Base-by-base conservation (phyloP, 2,888 invertebrate genomes). In the Stomorhina lunata region DNA sequence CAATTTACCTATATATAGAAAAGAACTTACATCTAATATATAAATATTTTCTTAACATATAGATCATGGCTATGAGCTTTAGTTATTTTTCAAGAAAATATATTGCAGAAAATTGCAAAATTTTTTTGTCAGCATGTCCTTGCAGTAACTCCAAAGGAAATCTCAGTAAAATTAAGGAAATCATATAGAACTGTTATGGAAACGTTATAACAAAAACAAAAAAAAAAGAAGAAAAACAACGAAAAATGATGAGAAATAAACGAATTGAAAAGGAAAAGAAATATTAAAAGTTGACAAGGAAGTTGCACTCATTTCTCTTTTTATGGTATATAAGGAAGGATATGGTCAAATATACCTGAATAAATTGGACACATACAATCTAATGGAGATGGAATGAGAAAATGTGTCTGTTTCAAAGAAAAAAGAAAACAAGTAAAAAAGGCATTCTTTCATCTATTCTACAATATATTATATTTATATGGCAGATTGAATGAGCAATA, bases 121-220 rank as follows among this genome's bases (percentile, higher is more conserved):
- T n/a, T n/a, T n/a, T n/a, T n/a, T n/a, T n/a, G n/a, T n/a, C n/a
- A n/a, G n/a, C 25, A 4, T 27, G 10, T 48, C n/a, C n/a, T 43
- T 50, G 55, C 45, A 20, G 32, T 55, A 20, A 29, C 43, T 53
- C 43, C 76, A 55, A n/a, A 71, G 71, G 66, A 76, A 71, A 53
- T 81, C 69, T 71, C 45, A 45, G 76, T 53, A 32, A 34, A 72
- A 77, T 66, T 68, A 71, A 77, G 71, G 77, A 81, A 76, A 76
- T 72, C 81, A 72, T 66, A 66, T 43, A 40, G 63, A 71, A 66
- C 15, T 71, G 63, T 53, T 29, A 32, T 29, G 27, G n/a, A n/a
- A 48, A 45, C 32, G 25, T 17, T 17, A 27, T 48, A 65, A 29
- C 59, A 57, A 66, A 34, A 48, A 25, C 45, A 57, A 45, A 34